These are phyloP conservation scores for Cybosia mesomella DNA, from an alignment of 2,888 invertebrate genomes.

Conservation along the genomic window DNA sequence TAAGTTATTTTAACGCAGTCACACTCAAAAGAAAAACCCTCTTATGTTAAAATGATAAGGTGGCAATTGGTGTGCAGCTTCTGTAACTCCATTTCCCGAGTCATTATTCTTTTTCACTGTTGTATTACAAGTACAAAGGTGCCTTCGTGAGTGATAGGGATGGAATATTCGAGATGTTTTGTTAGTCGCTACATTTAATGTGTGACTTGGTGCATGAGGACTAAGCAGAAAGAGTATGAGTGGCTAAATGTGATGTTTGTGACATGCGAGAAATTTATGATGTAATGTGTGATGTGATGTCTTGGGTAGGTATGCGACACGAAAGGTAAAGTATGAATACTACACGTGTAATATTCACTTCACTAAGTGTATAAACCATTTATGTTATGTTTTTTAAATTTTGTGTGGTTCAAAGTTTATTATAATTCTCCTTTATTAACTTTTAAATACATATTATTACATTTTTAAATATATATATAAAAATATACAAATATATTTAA, in stretches of 20 bases:
- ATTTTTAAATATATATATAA: no score
- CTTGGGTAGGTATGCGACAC: not conserved
- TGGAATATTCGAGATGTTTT: constrained; percentile 52
- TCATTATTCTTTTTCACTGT: constrained; percentile 60
- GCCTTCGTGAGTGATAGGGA: constrained; percentile 48
- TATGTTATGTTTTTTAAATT: no score
- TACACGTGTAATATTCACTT: not conserved
- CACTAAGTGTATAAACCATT: not conserved
- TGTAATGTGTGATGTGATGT: not conserved
- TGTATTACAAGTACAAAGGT: constrained; percentile 56
- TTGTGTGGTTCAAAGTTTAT: no score
- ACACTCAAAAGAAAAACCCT: constrained; percentile 13
- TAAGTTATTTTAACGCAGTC: constrained; percentile 51
- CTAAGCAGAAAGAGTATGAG: not conserved
- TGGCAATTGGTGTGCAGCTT: constrained; percentile 45
- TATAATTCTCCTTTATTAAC: no score
- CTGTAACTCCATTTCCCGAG: constrained; percentile 52
- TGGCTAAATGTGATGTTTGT: constrained; percentile 15
- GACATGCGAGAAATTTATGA: constrained; percentile 12
- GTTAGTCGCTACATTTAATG: constrained; percentile 52
- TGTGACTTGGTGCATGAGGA: constrained; percentile 45
- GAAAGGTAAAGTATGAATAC: not conserved
- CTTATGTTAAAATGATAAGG: constrained; percentile 27
- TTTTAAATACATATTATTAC: no score
- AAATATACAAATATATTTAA: no score